Evolutionary conservation across 2,888 invertebrate genomes (phyloP).

Genomic region (Digitonthophagus gazella): DNA sequence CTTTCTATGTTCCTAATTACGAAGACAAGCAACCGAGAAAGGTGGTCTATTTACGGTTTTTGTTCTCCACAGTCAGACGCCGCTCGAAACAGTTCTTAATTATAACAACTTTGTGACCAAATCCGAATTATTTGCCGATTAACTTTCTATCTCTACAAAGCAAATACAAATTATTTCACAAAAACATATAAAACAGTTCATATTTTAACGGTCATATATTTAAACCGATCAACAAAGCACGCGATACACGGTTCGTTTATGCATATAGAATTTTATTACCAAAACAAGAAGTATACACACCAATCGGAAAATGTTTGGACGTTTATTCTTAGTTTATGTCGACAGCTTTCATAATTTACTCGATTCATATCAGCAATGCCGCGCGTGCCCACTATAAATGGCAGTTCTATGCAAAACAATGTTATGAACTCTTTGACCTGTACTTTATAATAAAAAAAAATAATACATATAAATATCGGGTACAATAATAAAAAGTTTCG

Average conservation of each 20-base stretch:
- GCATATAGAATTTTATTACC: background rate
- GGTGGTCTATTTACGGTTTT: background rate
- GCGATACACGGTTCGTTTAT: background rate
- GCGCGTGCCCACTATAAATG: background rate
- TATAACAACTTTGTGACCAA: background rate
- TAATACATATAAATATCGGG: too few species aligned
- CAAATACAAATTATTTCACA: too few species aligned
- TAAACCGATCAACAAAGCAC: background rate
- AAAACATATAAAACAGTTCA: background rate
- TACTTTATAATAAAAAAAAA: too few species aligned
- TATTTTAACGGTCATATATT: background rate
- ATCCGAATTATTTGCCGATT: background rate
- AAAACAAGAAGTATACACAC: background rate
- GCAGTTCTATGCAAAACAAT: too few species aligned
- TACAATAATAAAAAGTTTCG: too few species aligned
- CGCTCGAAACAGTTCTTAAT: background rate
- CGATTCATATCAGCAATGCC: background rate
- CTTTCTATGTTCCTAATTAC: background rate
- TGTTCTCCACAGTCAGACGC: background rate
- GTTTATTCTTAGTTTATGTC: background rate
- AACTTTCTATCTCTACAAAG: background rate
- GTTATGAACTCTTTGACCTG: too few species aligned
- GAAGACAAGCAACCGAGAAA: background rate
- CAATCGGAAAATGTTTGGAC: background rate
- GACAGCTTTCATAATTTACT: background rate